Evolutionary conservation across 2,113 vertebrate species (phyloP), one percentile per base, ranked within the genome.

Genomic region (Pelodiscus sinensis): DNA sequence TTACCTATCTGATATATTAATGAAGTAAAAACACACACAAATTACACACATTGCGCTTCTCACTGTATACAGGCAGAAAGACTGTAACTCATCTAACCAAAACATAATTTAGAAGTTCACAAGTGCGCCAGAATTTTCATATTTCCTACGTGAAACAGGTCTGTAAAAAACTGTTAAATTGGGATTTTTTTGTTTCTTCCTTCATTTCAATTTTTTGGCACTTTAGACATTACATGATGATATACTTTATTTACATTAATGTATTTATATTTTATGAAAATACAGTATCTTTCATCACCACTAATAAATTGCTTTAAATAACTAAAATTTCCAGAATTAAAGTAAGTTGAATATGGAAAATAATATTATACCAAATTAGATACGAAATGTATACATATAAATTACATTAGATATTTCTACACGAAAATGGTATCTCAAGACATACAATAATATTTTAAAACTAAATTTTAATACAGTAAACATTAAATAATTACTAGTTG

Each of bases 61-160:
- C 90, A 18, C 55, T 9, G 10, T 25, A 44, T 10, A 73, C 22
- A 10, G 44, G 35, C 21, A 80, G 82, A 27, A 3, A 24, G 16
- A n/a, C 38, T 38, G 29, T 54, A 38, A 84, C 15, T 58, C 14
- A 44, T n/a, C 3, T 3, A 75, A 83, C 85, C 79, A 81, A 82
- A 90, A 77, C 55, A 77, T 87, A 83, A 58, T 88, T 65, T 82
- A 92, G 82, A 92, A 85, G 56, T 24, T 87, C 57, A 89, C 89
- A 87, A 50, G 60, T 85, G 84, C 62, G 90, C 90, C 90, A 94
- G 90, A 84, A 96, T 84, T 85, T 85, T 92, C 94, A 85, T 90
- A 94, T 96, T 97, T 97, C 95, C 96, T 96, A 87, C 90, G 88
- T 92, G 91, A 95, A 96, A 88, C 81, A 16, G 91, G 65, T 24